Conservation (phyloP, 2,113 vertebrate species). For the Alces alces region DNA sequence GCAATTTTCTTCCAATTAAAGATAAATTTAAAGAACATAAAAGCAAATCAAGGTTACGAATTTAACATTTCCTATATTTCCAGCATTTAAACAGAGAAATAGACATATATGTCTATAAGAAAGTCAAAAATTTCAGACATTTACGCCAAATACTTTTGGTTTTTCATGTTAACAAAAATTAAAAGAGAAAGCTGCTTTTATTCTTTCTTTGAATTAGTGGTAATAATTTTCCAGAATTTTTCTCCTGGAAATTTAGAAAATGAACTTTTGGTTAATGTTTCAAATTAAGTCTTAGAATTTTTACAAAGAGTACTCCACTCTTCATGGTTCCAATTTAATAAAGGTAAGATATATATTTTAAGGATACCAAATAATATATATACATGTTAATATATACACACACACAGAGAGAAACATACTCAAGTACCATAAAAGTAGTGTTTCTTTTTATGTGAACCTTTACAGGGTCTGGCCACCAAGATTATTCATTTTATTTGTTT, state of each 20-base stretch:
- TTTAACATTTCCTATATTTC: not conserved
- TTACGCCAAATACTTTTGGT: not conserved
- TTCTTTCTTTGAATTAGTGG: not conserved
- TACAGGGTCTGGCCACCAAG: not conserved
- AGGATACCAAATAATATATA: not conserved
- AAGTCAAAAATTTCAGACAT: not conserved
- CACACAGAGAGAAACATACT: not conserved
- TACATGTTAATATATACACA: not conserved
- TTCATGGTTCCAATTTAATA: not conserved
- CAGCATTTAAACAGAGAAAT: not conserved
- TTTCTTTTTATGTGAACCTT: not conserved
- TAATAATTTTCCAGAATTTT: not conserved
- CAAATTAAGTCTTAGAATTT: not conserved
- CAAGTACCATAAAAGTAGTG: not conserved
- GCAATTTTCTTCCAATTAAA: not conserved
- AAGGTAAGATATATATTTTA: not conserved
- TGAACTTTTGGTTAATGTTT: not conserved
- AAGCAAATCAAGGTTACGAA: not conserved
- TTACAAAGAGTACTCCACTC: not conserved
- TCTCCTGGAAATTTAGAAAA: not conserved
- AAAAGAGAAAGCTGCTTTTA: not conserved
- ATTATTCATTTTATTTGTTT: not conserved
- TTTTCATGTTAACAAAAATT: not conserved
- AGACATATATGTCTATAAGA: not conserved
- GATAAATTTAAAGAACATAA: not conserved